A percentile compares a stretch with the other conserved stretches of the same genome.
Evolutionary conservation across 53 echinoderm and acorn worm genomes (phyloP).

Genomic region (Temnopleurus reevesii): DNA sequence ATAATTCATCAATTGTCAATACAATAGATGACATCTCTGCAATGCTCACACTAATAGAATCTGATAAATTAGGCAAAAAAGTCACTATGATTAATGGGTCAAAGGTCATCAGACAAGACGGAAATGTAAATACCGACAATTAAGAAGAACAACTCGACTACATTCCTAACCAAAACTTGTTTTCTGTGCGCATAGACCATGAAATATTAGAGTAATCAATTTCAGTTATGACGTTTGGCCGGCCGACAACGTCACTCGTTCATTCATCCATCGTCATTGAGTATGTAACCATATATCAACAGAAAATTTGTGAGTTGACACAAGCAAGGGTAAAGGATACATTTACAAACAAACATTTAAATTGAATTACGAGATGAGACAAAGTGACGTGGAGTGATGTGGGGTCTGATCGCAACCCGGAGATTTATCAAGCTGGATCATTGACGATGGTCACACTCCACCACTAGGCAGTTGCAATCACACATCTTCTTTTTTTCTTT

Average conservation of each 20-base stretch:
- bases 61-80: not conserved
- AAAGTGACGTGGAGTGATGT: not conserved
- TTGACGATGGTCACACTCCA: no score
- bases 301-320: not conserved
- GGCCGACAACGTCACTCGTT: not conserved
- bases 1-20: not conserved
- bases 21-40: not conserved
- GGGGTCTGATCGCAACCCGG: not conserved
- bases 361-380: not conserved
- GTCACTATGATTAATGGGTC: no score
- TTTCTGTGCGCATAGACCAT: not conserved
- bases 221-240: not conserved
- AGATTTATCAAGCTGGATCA: not conserved
- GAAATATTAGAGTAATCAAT: not conserved
- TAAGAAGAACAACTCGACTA: not conserved
- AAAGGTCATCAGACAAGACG: not conserved
- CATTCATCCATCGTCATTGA: not conserved
- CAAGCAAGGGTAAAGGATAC: not conserved
- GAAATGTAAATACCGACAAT: not conserved
- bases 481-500: no score
- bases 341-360: constrained; percentile 6
- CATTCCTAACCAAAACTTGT: not conserved
- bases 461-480: no score
- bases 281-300: not conserved
- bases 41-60: not conserved